Conservation (phyloP, 2,797 vertebrate genomes). For the Sparus aurata region DNA sequence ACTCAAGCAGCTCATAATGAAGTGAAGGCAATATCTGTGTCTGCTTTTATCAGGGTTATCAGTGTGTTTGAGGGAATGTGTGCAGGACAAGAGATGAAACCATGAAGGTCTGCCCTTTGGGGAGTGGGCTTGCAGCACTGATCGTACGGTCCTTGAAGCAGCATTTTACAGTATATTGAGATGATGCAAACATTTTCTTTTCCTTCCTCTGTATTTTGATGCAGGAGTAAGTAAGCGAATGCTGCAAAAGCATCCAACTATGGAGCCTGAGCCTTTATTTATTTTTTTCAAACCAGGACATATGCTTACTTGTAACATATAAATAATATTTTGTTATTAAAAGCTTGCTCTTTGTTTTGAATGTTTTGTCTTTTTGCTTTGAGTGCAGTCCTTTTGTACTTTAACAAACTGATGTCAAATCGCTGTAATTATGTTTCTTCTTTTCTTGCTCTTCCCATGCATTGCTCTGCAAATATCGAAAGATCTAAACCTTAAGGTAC, state of each 20-base stretch:
- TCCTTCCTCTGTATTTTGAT: constrained; percentile 1
- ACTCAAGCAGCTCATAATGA: constrained; percentile 59
- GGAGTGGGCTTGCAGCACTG: constrained; percentile 8
- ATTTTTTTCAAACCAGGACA: neutral
- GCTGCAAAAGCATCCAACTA: neutral
- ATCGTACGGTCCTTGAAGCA: constrained; percentile 20
- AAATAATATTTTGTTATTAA: constrained; percentile 1
- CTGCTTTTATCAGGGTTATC: constrained; percentile 57
- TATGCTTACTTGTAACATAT: neutral
- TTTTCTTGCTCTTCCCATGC: neutral
- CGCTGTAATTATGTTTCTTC: constrained; percentile 24
- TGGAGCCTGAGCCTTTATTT: neutral
- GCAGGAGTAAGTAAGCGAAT: neutral
- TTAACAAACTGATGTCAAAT: constrained; percentile 27
- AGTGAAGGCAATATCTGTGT: constrained; percentile 68
- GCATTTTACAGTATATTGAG: constrained; percentile 25
- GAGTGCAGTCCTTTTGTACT: neutral
- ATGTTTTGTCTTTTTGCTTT: constrained; percentile 13
- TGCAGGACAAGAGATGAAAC: constrained; percentile 48
- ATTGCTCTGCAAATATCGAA: neutral
- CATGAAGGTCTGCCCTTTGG: constrained; percentile 46
- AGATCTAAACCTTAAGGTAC: neutral
- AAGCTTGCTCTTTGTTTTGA: constrained; percentile 6
- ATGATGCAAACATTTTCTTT: neutral
- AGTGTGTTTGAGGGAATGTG: constrained; percentile 49